Evolutionary conservation across 2,797 vertebrate species (phyloP), one percentile per base, ranked within the genome.

Genomic region (Enteromius anoplus): DNA sequence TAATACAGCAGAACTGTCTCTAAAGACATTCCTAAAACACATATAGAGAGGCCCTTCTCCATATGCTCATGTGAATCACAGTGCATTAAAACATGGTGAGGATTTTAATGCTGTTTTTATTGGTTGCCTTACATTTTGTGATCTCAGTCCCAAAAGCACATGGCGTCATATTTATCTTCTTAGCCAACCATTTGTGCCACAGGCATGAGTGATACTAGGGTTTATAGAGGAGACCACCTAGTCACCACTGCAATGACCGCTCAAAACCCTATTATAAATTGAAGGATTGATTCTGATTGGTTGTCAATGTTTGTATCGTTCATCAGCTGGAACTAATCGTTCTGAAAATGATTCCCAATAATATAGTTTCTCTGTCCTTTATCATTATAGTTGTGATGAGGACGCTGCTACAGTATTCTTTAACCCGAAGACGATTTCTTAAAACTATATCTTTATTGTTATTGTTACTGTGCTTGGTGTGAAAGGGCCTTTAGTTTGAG

Each of bases 21-120:
- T 64, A 64, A 64, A 64, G 60, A 64, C 26, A 32, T 32, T 64
- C 26, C 26, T 64, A 17, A 64, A 29, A 32, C 14, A 64, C 1
- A 32, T 64, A 64, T 23, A 58, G n/a, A 58, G 23, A 8, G 12
- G 68, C 23, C 6, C 11, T 60, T 58, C 23, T 71, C 19, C 47
- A 19, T 40, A 40, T 49, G 32, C 29, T 32, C 62, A 51, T 49
- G 9, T 66, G 26, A 78, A 34, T 53, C 32, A 29, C 11, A 5
- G 37, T 42, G 53, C 37, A 45, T 76, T 76, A 45, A 62, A 51
- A 75, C n/a, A 34, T 62, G 37, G 83, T 80, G 83, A 49, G 42
- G 37, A 85, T 42, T 62, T 76, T 12, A 40, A 37, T 23, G 12
- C 10, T 62, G 55, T 51, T 66, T 83, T 84, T 55, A 65, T 81